Evolutionary conservation across 2,888 invertebrate species (phyloP), one percentile per base, ranked within the genome.

Genomic region (Parelbella ahira): DNA sequence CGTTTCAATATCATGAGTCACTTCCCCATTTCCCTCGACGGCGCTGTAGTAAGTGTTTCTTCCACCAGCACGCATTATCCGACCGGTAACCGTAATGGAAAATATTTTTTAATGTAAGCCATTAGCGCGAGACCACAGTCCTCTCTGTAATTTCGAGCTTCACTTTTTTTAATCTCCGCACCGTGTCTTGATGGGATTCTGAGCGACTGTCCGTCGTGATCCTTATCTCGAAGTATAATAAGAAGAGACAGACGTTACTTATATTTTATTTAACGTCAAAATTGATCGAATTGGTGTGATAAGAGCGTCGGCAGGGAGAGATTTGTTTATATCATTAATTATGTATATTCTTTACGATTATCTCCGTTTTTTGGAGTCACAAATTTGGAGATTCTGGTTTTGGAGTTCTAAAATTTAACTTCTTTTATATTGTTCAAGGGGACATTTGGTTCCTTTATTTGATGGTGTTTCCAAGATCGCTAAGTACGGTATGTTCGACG

Each of bases 181-280:
- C 64, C 63, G 67, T 56, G 68, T 63, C 77, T 70, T 83, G 84
- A 84, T 84, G 82, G 80, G 75, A 70, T 77, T 79, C 73, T 75
- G 77, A 77, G 70, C 72, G 76, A 78, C 76, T 82, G 83, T 83
- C 83, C 80, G 74, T 82, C 66, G 68, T 56, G 86, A 86, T 84
- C 63, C 75, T 80, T 84, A 87, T 87, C 87, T 78, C 55, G 48
- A 53, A 63, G 75, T 65, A 80, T 84, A 86, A 86, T 84, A 86
- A 81, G 78, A 82, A 75, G 77, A 82, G 83, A 84, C 83, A 81
- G 82, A 84, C 82, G 72, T 83, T 71, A 77, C 81, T 82, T 86
- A 86, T 79, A 86, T 83, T 84, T 86, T 83, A 84, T 84, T 82
- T 78, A 81, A 83, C 67, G 75, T 82, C 83, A 75, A 70, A 69